Conservation (phyloP, 1,140 invertebrate genomes). For the Camponotus floridanus region DNA sequence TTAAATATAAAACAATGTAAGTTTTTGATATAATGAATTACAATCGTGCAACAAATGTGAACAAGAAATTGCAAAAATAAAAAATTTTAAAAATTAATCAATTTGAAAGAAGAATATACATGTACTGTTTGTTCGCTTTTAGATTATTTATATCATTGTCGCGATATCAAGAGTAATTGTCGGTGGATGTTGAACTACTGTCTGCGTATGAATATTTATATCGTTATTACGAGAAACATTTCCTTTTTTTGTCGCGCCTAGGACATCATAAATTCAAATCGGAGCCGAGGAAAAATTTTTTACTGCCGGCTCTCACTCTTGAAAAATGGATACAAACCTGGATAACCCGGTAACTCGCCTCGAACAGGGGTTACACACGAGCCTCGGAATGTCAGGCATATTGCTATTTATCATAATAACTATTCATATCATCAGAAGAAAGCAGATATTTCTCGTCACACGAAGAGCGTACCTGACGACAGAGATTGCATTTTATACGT, state of each 20-base stretch:
- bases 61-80: neutral
- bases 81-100: neutral
- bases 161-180: conserved; percentile 30
- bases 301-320: conserved; percentile 20
- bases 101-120: neutral
- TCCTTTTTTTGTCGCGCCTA: conserved; percentile 33
- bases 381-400: conserved; percentile 48
- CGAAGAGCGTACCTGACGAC: conserved; percentile 47
- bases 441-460: conserved; percentile 45
- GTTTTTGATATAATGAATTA: conserved; percentile 23
- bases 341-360: conserved; percentile 15
- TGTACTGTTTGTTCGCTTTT: neutral
- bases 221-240: conserved; percentile 14
- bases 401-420: conserved; percentile 65
- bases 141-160: conserved; percentile 29
- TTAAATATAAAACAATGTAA: conserved; percentile 24
- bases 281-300: conserved; percentile 3
- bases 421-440: conserved; percentile 58
- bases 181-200: conserved; percentile 30
- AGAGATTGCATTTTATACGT: conserved; percentile 52
- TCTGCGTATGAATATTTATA: conserved; percentile 50
- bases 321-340: conserved; percentile 48
- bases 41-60: neutral
- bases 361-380: conserved; percentile 36
- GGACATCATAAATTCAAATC: conserved; percentile 55